Conservation (phyloP, 2,888 invertebrate genomes). For the Noctua janthina region DNA sequence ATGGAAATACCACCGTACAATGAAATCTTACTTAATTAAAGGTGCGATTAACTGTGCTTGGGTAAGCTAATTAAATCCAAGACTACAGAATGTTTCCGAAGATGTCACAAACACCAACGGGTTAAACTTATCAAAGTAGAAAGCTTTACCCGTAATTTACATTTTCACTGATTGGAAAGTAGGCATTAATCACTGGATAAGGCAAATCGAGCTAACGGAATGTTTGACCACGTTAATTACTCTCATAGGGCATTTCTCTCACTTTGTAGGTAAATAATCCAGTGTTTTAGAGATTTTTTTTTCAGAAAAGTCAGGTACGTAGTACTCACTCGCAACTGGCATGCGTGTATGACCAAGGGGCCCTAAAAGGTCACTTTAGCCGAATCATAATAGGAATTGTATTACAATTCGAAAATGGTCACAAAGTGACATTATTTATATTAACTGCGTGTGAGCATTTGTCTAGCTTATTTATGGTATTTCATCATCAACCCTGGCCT, state of each 20-base stretch:
- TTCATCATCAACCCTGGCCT: too few species aligned
- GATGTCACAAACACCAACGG: constrained; percentile 29
- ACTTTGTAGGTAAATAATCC: constrained; percentile 8
- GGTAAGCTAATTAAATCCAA: constrained; percentile 1
- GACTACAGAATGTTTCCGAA: constrained; percentile 17
- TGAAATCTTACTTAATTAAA: neutral
- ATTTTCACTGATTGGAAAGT: constrained; percentile 60
- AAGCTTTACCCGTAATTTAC: constrained; percentile 48
- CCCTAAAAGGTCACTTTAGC: neutral
- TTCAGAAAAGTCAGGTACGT: neutral
- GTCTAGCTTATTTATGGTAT: too few species aligned
- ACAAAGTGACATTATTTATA: too few species aligned
- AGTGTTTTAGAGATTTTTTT: neutral
- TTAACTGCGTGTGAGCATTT: too few species aligned
- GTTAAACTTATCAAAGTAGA: constrained; percentile 55
- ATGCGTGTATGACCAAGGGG: neutral
- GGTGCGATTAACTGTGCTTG: neutral
- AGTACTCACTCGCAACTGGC: neutral
- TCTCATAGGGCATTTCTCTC: constrained; percentile 11
- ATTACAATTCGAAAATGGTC: too few species aligned
- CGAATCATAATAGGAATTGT: neutral
- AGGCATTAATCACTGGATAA: constrained; percentile 60
- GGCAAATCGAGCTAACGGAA: constrained; percentile 45
- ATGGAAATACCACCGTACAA: neutral
- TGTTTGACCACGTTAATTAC: constrained; percentile 44